Evolutionary conservation across 2,888 invertebrate species (phyloP).

Genomic region (Drosophila ochracea): DNA sequence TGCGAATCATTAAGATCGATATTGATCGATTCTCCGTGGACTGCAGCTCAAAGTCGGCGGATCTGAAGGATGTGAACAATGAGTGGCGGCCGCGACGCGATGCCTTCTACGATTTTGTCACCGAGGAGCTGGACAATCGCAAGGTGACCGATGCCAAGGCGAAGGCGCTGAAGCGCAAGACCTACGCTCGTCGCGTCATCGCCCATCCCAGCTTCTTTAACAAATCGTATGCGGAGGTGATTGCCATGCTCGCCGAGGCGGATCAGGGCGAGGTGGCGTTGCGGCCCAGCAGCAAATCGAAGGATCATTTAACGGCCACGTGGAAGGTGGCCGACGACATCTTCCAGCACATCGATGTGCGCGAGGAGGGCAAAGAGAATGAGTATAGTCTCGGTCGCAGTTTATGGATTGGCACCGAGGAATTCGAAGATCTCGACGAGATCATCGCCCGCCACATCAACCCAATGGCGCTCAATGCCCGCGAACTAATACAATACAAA

Average conservation of each 20-base stretch:
- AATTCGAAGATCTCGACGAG: conserved; percentile 99
- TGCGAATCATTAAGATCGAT: conserved; percentile 97
- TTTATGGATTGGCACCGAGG: conserved; percentile 95
- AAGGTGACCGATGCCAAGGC: conserved; percentile 91
- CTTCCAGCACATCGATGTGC: conserved; percentile 97
- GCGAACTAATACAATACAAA: conserved; percentile 96
- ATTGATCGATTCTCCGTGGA: conserved; percentile 97
- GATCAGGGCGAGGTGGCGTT: conserved; percentile 99
- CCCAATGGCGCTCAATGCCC: conserved; percentile 97
- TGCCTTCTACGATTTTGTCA: conserved; percentile 94
- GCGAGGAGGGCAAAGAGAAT: conserved; percentile 98
- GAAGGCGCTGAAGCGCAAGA: conserved; percentile 64
- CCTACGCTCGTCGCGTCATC: conserved; percentile 97
- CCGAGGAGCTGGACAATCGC: conserved; percentile 92
- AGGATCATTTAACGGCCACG: conserved; percentile 97
- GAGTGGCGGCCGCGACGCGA: conserved; percentile 97
- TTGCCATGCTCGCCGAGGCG: conserved; percentile 95
- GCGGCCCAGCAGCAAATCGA: conserved; percentile 98
- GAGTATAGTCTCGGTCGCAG: conserved; percentile 96
- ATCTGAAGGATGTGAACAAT: conserved; percentile 94
- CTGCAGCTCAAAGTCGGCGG: conserved; percentile 96
- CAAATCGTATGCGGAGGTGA: conserved; percentile 96
- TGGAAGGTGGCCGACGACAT: conserved; percentile 99
- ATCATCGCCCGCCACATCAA: conserved; percentile 98
- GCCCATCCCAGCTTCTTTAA: conserved; percentile 99